phyloP scores from a whole-genome alignment of 2,797 vertebrate species.

The Lithobates pipiens region DNA sequence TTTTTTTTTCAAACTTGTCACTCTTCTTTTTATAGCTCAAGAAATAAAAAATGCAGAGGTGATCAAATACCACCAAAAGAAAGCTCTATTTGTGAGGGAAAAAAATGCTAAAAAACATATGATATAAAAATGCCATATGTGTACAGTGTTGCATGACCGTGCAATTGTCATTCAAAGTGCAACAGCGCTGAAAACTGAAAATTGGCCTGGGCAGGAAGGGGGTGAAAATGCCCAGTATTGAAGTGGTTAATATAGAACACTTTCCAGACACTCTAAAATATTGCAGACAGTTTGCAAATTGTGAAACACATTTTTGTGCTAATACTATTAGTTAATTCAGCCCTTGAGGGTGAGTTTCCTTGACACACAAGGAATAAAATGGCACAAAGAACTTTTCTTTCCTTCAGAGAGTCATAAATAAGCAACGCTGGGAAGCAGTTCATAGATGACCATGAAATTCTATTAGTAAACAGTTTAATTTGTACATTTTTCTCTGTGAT shows the following conservation, averaged over 20 bases:
- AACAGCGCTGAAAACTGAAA: too few species aligned
- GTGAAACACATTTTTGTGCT: conserved; percentile 46
- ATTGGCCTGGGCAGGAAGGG: too few species aligned
- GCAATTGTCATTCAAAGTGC: too few species aligned
- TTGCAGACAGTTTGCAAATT: conserved; percentile 45
- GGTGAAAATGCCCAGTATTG: too few species aligned
- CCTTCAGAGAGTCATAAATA: background rate
- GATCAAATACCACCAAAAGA: too few species aligned
- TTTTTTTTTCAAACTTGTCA: too few species aligned
- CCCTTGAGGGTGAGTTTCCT: conserved; percentile 30
- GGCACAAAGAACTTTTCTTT: conserved; percentile 31
- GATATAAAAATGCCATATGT: too few species aligned
- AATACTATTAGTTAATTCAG: conserved; percentile 46
- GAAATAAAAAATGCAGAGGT: too few species aligned
- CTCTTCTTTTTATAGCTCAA: too few species aligned
- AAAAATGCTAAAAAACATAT: too few species aligned
- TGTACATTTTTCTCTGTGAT: background rate
- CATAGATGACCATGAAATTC: conserved; percentile 13
- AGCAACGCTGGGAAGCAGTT: background rate
- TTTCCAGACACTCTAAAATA: conserved; percentile 21
- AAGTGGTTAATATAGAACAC: background rate
- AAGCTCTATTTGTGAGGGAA: too few species aligned
- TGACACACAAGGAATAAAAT: conserved; percentile 13
- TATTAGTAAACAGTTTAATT: background rate
- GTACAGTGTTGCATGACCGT: too few species aligned